Percentiles rank a stretch among this genome's conserved stretches.
These are phyloP conservation scores for Aphelinus atriplicis DNA, from an alignment of 1,140 invertebrate species.

Conservation along the genomic window DNA sequence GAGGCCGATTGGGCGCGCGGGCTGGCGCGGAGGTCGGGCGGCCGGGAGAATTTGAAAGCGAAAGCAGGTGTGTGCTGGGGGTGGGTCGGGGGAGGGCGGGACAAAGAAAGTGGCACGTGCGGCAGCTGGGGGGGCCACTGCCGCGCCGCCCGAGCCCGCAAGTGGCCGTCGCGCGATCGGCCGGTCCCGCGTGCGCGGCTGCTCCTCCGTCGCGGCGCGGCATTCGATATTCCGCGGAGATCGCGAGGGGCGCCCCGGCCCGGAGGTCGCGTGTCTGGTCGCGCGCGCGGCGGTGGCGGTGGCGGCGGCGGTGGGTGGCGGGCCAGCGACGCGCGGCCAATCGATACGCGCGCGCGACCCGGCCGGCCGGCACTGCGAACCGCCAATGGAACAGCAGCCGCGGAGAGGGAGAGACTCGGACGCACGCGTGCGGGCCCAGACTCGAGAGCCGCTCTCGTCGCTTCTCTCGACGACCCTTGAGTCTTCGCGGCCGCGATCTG, in stretches of 20 bases:
- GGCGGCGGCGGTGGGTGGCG: too few species aligned
- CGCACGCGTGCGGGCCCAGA: background rate
- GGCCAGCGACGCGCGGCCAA: background rate
- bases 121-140: too few species aligned
- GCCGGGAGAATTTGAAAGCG: too few species aligned
- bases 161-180: background rate
- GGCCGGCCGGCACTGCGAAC: background rate
- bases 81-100: too few species aligned
- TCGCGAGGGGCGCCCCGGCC: conserved; percentile 14
- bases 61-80: too few species aligned
- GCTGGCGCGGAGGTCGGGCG: too few species aligned
- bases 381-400: background rate
- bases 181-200: background rate
- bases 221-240: conserved; percentile 26
- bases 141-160: too few species aligned
- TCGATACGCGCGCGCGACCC: conserved; percentile 13
- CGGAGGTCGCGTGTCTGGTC: background rate
- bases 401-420: background rate
- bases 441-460: background rate
- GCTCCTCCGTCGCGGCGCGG: background rate
- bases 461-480: background rate
- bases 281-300: too few species aligned
- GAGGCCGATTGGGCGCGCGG: too few species aligned
- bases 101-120: too few species aligned
- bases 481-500: too few species aligned